Conservation (phyloP, 1,140 invertebrate genomes). For the Vanessa tameamea region DNA sequence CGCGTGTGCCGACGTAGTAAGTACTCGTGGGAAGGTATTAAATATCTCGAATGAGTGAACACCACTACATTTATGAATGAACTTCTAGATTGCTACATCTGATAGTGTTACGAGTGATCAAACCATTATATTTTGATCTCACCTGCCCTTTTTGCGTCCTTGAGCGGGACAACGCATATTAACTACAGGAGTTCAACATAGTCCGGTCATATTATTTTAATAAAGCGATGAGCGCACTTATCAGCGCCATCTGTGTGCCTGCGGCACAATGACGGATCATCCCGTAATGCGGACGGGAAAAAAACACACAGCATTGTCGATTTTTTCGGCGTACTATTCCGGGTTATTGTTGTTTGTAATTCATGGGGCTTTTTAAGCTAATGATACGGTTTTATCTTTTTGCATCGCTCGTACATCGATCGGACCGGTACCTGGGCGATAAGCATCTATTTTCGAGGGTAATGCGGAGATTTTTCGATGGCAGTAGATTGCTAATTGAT, state of each 20-base stretch:
- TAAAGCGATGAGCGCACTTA: slow-evolving; percentile 72
- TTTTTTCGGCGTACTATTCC: slow-evolving; percentile 62
- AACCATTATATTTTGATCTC: slow-evolving; percentile 51
- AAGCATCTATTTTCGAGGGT: slow-evolving; percentile 37
- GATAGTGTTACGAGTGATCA: slow-evolving; percentile 61
- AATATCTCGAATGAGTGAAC: slow-evolving; percentile 65
- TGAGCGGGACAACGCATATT: slow-evolving; percentile 16
- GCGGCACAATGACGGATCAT: slow-evolving; percentile 74
- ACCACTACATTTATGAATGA: slow-evolving; percentile 60
- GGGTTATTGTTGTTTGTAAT: slow-evolving; percentile 74
- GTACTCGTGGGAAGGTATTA: slow-evolving; percentile 77
- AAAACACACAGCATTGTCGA: slow-evolving; percentile 63
- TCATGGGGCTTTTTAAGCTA: slow-evolving; percentile 78
- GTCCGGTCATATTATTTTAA: slow-evolving; percentile 67
- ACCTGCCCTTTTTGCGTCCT: slow-evolving; percentile 33
- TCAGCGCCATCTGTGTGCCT: slow-evolving; percentile 70
- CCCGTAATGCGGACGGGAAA: slow-evolving; percentile 72
- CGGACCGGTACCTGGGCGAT: slow-evolving; percentile 45
- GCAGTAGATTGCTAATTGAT: slow-evolving; percentile 8
- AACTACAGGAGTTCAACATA: slow-evolving; percentile 45
- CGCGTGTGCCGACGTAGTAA: slow-evolving; percentile 57
- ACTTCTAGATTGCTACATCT: slow-evolving; percentile 58
- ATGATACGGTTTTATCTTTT: slow-evolving; percentile 77
- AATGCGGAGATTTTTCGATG: slow-evolving; percentile 29
- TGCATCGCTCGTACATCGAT: slow-evolving; percentile 47